Conservation (phyloP, 2,113 vertebrate genomes). For the Paratilapia polleni region DNA sequence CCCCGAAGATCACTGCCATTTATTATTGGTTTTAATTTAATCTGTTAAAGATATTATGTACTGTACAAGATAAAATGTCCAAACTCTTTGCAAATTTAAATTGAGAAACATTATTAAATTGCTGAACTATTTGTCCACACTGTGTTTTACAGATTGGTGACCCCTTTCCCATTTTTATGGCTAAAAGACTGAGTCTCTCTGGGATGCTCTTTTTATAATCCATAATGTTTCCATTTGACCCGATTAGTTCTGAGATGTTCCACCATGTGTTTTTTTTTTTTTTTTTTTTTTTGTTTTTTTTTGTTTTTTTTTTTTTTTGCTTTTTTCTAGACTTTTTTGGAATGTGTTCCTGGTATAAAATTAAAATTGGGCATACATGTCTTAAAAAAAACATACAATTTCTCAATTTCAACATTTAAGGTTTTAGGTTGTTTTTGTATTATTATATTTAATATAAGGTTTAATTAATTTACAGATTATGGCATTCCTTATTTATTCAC, state of each 20-base stretch:
- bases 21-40: not conserved
- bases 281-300: not conserved
- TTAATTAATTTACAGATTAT: not conserved
- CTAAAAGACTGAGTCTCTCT: no score
- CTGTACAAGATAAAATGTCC: not conserved
- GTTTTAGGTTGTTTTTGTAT: not conserved
- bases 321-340: not conserved
- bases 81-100: not conserved
- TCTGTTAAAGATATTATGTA: not conserved
- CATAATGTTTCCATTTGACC: not conserved
- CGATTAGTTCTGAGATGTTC: not conserved
- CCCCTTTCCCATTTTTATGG: not conserved
- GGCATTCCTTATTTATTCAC: not conserved
- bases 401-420: not conserved
- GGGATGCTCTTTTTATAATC: no score
- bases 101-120: not conserved
- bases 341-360: not conserved
- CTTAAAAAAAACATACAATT: not conserved
- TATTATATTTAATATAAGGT: rapidly evolving
- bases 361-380: rapidly evolving
- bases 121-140: no score
- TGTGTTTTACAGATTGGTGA: not conserved
- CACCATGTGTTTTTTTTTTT: not conserved
- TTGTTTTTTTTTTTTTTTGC: not conserved
- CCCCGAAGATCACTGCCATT: rapidly evolving